Conservation (phyloP, 2,113 vertebrate genomes). For the human region DNA sequence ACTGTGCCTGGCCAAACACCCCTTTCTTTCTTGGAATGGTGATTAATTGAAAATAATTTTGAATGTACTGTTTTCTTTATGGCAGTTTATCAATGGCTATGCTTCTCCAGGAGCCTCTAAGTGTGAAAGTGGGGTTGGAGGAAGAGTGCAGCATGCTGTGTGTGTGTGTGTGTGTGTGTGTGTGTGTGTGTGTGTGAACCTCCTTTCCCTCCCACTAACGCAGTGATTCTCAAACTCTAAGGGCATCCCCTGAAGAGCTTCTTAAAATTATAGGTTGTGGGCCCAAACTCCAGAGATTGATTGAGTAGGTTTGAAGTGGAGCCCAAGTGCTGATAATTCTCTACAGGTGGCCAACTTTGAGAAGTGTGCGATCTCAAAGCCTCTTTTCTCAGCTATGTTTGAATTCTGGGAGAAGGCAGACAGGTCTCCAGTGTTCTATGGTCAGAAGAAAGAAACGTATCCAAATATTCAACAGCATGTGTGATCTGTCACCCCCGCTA, state of each 20-base stretch:
- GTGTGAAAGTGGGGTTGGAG: not conserved
- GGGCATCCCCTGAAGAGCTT: not conserved
- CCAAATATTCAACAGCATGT: not conserved
- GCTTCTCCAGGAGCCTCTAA: not conserved
- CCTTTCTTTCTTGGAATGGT: not conserved
- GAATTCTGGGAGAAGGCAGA: not conserved
- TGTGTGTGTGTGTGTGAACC: not conserved
- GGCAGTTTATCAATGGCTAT: not conserved
- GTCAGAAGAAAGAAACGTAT: not conserved
- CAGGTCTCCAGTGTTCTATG: not conserved
- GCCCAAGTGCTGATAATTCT: not conserved
- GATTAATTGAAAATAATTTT: not conserved
- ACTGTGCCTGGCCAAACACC: not conserved
- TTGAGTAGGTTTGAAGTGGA: not conserved
- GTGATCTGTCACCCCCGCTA: not conserved
- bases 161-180: not conserved
- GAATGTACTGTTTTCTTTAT: not conserved
- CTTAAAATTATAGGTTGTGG: not conserved
- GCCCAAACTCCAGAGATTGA: not conserved
- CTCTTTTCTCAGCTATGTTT: not conserved
- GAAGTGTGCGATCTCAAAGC: not conserved
- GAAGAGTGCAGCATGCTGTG: not conserved
- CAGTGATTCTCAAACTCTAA: not conserved
- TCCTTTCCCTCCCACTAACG: not conserved
- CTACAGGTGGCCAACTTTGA: not conserved